phyloP scores from a whole-genome alignment of 2,113 vertebrate genomes.

The Cyanoramphus novaezelandiae region DNA sequence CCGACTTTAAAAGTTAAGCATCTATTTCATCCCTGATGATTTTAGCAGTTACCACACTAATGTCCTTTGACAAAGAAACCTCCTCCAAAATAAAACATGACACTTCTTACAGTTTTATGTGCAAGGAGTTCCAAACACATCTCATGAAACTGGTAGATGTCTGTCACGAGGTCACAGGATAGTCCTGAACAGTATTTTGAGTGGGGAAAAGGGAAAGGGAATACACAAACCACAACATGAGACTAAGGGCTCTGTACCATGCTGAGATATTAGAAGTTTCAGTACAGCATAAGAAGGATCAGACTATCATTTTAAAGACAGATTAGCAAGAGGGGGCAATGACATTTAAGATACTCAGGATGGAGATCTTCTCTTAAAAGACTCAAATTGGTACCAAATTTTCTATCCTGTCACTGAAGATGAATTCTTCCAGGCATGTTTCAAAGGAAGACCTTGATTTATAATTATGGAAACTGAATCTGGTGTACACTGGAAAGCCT shows the following conservation, averaged over 20 bases:
- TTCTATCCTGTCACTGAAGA: not conserved
- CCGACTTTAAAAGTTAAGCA: not conserved
- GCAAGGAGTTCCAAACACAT: not conserved
- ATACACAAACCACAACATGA: not conserved
- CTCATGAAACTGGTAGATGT: fast-evolving
- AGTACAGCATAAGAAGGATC: not conserved
- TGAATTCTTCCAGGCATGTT: not conserved
- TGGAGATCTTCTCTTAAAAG: not conserved
- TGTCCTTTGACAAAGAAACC: not conserved
- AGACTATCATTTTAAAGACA: not conserved
- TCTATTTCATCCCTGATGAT: not conserved
- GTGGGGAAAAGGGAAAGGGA: not conserved
- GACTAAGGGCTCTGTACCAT: not conserved
- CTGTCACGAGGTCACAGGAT: fast-evolving
- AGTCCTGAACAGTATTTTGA: not conserved
- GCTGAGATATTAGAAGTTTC: not conserved
- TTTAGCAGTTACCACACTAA: not conserved
- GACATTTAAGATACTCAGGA: not conserved
- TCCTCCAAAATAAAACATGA: not conserved
- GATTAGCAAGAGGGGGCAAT: not conserved
- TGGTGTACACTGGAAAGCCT: not conserved
- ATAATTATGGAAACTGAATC: not conserved
- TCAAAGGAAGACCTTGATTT: not conserved
- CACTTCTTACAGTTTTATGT: not conserved
- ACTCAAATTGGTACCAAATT: not conserved